Conservation (phyloP, 2,888 invertebrate genomes). For the Aleiodes testaceus region DNA sequence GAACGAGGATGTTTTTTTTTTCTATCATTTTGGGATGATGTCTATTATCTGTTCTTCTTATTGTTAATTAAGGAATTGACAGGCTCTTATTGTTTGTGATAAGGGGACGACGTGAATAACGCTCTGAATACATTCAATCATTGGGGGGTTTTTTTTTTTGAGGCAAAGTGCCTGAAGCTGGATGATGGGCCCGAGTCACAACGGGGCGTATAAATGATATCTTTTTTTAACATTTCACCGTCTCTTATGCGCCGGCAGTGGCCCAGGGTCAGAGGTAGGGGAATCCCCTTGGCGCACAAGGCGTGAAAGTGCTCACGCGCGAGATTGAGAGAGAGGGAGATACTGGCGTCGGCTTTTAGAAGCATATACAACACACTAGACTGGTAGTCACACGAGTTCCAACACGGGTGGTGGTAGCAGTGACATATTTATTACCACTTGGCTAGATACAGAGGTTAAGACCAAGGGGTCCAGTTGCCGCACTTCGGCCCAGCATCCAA, state of each 20-base stretch:
- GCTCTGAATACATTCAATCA: conserved; percentile 2
- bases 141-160: neutral
- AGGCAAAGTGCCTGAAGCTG: too few relatives aligned
- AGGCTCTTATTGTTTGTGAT: neutral
- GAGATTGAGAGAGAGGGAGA: conserved; percentile 14
- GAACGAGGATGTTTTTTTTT: conserved; percentile 19
- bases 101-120: neutral
- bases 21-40: neutral
- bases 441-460: conserved; percentile 53
- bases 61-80: conserved; percentile 10
- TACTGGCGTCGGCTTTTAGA: conserved; percentile 27
- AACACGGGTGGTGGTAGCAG: conserved; percentile 45
- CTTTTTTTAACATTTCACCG: too few relatives aligned
- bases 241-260: too few relatives aligned
- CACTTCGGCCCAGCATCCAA: conserved; percentile 44
- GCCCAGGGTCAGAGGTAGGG: conserved; percentile 22
- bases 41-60: conserved; percentile 14
- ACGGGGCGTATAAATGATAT: too few relatives aligned
- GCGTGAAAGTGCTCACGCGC: conserved; percentile 48
- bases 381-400: conserved; percentile 30
- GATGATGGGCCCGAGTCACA: too few relatives aligned
- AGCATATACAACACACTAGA: conserved; percentile 25
- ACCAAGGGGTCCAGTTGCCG: conserved; percentile 25
- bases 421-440: conserved; percentile 62
- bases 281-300: conserved; percentile 38